Percentiles rank a stretch among this genome's conserved stretches.
These are phyloP conservation scores for Gryllus bimaculatus DNA, from an alignment of 1,140 invertebrate genomes.

Conservation along the genomic window DNA sequence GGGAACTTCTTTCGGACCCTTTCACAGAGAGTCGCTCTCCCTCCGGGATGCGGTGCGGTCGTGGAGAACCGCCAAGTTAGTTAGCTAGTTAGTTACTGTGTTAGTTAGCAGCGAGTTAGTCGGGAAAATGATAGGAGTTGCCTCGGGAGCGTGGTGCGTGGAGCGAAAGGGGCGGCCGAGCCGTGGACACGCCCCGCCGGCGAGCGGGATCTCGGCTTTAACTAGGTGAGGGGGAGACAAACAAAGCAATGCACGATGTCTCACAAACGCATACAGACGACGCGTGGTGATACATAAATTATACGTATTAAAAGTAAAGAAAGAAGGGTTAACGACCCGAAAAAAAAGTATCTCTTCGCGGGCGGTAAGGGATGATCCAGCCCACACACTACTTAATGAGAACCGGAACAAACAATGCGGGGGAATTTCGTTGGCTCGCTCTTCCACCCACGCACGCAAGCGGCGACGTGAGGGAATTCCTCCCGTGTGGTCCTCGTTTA, in stretches of 20 bases:
- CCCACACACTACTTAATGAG: background rate
- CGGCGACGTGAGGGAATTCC: background rate
- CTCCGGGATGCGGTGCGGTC: background rate
- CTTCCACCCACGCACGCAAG: background rate
- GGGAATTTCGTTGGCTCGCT: background rate
- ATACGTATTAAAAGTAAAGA: background rate
- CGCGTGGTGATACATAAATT: background rate
- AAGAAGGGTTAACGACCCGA: background rate
- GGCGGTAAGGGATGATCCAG: background rate
- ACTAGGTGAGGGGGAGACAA: background rate
- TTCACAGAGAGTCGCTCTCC: background rate
- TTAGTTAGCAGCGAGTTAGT: background rate
- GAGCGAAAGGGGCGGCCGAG: background rate
- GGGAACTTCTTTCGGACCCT: background rate
- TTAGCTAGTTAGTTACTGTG: background rate
- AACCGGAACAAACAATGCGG: background rate
- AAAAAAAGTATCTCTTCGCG: background rate
- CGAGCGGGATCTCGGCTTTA: background rate
- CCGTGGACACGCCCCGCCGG: background rate
- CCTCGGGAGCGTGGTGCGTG: background rate
- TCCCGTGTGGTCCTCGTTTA: background rate
- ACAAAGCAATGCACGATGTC: background rate
- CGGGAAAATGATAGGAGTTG: background rate
- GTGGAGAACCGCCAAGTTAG: background rate
- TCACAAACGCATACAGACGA: background rate